Percentiles rank a stretch among this genome's conserved stretches.
These are phyloP conservation scores for Anthoptus insignis DNA, from an alignment of 2,888 invertebrate genomes.

Conservation along the genomic window DNA sequence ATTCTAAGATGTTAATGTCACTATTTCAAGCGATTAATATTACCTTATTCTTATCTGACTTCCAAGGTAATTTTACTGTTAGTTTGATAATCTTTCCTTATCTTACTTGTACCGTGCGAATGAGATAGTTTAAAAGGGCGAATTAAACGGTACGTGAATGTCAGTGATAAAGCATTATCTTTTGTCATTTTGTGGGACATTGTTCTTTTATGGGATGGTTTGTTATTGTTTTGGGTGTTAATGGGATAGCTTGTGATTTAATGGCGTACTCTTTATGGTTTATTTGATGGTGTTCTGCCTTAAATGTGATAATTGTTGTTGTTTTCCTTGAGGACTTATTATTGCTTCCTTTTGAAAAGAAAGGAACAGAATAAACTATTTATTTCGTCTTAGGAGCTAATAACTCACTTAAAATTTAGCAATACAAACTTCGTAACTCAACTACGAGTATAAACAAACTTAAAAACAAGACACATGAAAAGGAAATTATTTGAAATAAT, in stretches of 20 bases:
- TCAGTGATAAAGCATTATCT: constrained; percentile 34
- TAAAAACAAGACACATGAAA: too few species aligned
- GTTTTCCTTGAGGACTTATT: too few species aligned
- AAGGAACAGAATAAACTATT: too few species aligned
- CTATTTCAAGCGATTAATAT: constrained; percentile 10
- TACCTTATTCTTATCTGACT: constrained; percentile 5
- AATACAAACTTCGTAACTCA: too few species aligned
- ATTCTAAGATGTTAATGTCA: constrained; percentile 1
- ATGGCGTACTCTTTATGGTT: constrained; percentile 6
- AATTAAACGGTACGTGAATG: constrained; percentile 36
- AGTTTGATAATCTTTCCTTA: constrained; percentile 8
- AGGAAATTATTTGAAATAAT: too few species aligned
- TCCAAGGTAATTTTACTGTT: background rate
- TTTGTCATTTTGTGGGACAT: constrained; percentile 31
- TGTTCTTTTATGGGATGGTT: constrained; percentile 24
- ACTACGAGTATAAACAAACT: too few species aligned
- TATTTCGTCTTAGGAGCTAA: too few species aligned
- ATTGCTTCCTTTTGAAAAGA: too few species aligned
- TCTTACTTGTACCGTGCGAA: constrained; percentile 11
- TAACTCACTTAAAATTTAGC: too few species aligned
- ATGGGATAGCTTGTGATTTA: constrained; percentile 17
- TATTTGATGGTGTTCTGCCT: constrained; percentile 3
- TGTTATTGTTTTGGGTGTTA: constrained; percentile 23
- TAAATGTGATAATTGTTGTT: constrained; percentile 51
- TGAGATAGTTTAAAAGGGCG: constrained; percentile 17